phyloP scores from a whole-genome alignment of 2,888 invertebrate species.

The Synergus gifuensis region DNA sequence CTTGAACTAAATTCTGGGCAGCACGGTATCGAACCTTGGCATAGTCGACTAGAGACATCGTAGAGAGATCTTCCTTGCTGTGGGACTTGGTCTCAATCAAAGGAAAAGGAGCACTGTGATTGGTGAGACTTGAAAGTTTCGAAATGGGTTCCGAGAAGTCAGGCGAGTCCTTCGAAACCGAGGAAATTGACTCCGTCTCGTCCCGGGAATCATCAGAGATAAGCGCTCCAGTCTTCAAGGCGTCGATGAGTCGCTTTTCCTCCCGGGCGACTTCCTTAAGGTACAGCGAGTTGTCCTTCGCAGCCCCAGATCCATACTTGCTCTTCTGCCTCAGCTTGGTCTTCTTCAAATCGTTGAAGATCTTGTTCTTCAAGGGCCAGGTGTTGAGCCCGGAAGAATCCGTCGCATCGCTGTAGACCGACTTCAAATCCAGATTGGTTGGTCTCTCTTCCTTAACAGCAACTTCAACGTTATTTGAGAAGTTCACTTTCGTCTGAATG shows the following conservation, averaged over 20 bases:
- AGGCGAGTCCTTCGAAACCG: neutral
- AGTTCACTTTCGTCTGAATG: slow-evolving; percentile 21
- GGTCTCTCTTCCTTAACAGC: neutral
- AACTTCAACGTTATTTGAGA: neutral
- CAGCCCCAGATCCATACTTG: slow-evolving; percentile 44
- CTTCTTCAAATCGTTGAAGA: slow-evolving; percentile 77
- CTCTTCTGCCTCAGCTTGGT: slow-evolving; percentile 61
- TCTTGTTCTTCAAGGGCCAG: slow-evolving; percentile 82
- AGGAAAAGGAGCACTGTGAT: neutral
- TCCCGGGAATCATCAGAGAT: slow-evolving; percentile 79
- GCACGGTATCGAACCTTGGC: slow-evolving; percentile 83
- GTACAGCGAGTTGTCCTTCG: slow-evolving; percentile 68
- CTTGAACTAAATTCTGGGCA: slow-evolving; percentile 73
- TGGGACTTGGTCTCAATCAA: slow-evolving; percentile 35
- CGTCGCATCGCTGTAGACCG: neutral
- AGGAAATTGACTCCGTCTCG: slow-evolving; percentile 28
- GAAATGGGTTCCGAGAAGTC: neutral
- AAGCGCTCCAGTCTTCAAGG: slow-evolving; percentile 86
- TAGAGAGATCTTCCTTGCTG: slow-evolving; percentile 63
- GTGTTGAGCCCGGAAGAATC: slow-evolving; percentile 78
- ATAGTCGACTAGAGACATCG: slow-evolving; percentile 81
- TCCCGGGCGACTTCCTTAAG: slow-evolving; percentile 88
- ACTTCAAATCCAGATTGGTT: slow-evolving; percentile 30
- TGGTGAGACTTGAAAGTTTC: neutral
- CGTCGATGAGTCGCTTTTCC: slow-evolving; percentile 88